These are phyloP conservation scores for Ascidia mentula DNA, from an alignment of 23 tunicate genomes.

Conservation along the genomic window DNA sequence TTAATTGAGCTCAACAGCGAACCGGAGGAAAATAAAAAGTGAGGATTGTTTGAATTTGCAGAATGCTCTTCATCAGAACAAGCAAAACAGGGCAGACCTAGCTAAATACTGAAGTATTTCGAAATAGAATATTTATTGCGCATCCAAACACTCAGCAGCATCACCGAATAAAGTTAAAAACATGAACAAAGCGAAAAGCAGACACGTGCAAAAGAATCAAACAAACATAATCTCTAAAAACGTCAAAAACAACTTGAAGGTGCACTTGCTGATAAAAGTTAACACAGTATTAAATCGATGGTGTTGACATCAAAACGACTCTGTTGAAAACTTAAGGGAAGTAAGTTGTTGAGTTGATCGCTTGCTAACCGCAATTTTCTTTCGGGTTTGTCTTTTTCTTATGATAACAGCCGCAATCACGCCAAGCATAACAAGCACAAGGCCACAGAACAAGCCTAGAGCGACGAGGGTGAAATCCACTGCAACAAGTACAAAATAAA, in stretches of 20 bases:
- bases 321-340: background rate
- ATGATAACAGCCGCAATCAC: slow-evolving; percentile 44
- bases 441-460: slow-evolving; percentile 62
- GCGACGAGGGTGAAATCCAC: slow-evolving; percentile 69
- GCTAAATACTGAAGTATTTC: too few relatives aligned
- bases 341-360: background rate
- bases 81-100: too few relatives aligned
- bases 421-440: slow-evolving; percentile 66
- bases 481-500: slow-evolving; percentile 28
- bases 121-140: background rate
- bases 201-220: background rate
- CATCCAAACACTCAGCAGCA: background rate
- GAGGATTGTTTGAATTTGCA: too few relatives aligned
- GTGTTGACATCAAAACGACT: background rate
- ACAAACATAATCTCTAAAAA: background rate
- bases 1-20: too few relatives aligned
- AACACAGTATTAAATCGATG: background rate
- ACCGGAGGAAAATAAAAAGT: too few relatives aligned
- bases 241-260: background rate
- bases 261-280: too few relatives aligned
- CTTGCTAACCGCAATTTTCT: background rate
- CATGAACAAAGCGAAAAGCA: background rate
- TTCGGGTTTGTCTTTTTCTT: slow-evolving; percentile 38
- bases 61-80: too few relatives aligned
- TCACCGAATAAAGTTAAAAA: background rate